Base-by-base conservation (phyloP, 2,797 vertebrate species). In the Ispidina lecontei region DNA sequence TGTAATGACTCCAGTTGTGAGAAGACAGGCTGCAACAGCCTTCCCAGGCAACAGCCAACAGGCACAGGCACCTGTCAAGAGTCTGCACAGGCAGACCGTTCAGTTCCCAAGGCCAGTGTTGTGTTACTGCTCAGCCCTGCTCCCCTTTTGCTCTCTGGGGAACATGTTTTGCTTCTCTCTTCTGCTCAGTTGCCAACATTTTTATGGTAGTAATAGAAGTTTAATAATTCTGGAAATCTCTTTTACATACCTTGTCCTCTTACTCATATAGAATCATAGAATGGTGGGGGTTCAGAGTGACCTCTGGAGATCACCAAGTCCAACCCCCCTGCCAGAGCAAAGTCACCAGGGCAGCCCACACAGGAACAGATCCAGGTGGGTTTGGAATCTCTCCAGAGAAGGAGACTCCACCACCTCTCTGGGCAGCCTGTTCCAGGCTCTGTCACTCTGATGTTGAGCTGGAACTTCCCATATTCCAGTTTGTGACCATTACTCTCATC, bases 51-150 rank as follows among this genome's bases (percentile, higher is more conserved):
- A 26, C 29, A 68, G 28, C 13, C 23, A 37, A 19, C 44, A 67
- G 1, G 6, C 4, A 13, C 8, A 0, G 68, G 8, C 35, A 20
- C 74, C 63, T 25, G 7, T 25, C 12, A 8, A 8, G 69, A 28
- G 63, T 64, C 64, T 55, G 3, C 35, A 52, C 2, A 2, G 2
- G 8, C 1, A 5, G n/a, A 46, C 2, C 2, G 68, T 18, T 74
- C 37, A 39, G 55, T 29, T 69, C 26, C 70, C 63, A 43, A 1
- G 1, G 20, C 70, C 59, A 77, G 6, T 35, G 59, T 21, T 0
- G 0, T 9, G 10, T 8, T 56, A 51, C 68, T 55, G 63, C 81
- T 82, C 49, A 16, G 56, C n/a, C 49, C 75, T 79, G 60, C 44
- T 84, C 52, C 52, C 18, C 26, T 63, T 60, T 5, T 76, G 72